Conservation (phyloP, 2,888 invertebrate species). For the Parochlus steinenii region DNA sequence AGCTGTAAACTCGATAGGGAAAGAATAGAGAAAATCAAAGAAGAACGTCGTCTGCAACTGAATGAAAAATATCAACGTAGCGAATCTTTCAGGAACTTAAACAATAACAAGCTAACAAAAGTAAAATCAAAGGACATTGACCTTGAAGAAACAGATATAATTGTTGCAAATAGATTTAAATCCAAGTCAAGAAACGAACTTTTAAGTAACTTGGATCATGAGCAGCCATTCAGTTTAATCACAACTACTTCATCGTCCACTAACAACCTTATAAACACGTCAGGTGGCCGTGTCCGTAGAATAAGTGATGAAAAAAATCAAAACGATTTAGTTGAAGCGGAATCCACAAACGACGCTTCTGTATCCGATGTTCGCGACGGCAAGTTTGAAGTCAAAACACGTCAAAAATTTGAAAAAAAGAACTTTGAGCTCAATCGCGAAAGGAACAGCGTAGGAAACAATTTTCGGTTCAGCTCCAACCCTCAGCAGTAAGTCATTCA, state of each 20-base stretch:
- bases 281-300: conserved; percentile 20
- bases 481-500: conserved; percentile 12
- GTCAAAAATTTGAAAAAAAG: conserved; percentile 20
- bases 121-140: conserved; percentile 32
- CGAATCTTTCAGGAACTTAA: conserved; percentile 53
- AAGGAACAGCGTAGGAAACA: conserved; percentile 5
- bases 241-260: conserved; percentile 10
- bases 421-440: conserved; percentile 18
- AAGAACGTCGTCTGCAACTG: conserved; percentile 68
- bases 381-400: conserved; percentile 12
- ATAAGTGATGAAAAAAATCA: conserved; percentile 32
- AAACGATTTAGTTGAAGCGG: conserved; percentile 23
- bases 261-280: conserved; percentile 5
- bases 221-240: conserved; percentile 8
- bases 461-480: conserved; percentile 2
- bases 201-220: too few species aligned
- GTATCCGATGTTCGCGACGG: conserved; percentile 12
- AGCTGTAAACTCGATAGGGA: conserved; percentile 52
- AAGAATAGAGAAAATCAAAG: conserved; percentile 78
- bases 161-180: conserved; percentile 8
- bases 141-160: conserved; percentile 7
- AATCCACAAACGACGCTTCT: conserved; percentile 13
- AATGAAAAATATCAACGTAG: conserved; percentile 76
- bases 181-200: conserved; percentile 9
- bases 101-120: conserved; percentile 35